A percentile compares a stretch with the other conserved stretches of the same genome.
Conservation (phyloP, 2,888 invertebrate genomes). For the Fragum whitleyi region DNA sequence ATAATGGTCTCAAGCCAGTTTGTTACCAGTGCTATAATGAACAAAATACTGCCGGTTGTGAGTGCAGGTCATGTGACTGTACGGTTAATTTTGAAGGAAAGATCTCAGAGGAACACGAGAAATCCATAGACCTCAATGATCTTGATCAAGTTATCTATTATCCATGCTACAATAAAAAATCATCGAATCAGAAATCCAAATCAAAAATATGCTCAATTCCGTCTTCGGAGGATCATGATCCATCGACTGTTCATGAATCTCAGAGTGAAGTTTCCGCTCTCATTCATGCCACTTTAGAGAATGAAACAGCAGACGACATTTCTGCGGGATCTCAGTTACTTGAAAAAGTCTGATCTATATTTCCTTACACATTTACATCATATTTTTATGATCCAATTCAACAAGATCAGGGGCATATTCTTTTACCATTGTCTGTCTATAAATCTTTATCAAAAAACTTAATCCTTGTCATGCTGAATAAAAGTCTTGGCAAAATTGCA, state of each 20-base stretch:
- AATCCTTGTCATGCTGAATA: no score
- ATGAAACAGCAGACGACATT: background rate
- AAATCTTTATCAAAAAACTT: no score
- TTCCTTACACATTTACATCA: no score
- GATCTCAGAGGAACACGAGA: background rate
- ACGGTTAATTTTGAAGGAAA: background rate
- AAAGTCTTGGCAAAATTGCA: no score
- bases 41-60: background rate
- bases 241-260: background rate
- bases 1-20: background rate
- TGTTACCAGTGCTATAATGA: background rate
- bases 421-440: no score
- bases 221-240: background rate
- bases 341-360: background rate
- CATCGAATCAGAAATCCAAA: conserved; percentile 7
- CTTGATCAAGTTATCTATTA: conserved; percentile 28
- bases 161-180: conserved; percentile 1
- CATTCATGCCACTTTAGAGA: conserved; percentile 2
- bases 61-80: background rate
- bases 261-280: conserved; percentile 17
- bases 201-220: background rate
- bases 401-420: no score
- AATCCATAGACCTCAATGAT: conserved; percentile 3
- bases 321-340: background rate
- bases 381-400: no score